Base-by-base conservation (phyloP, 2,113 vertebrate species). In the Coryphaenoides rupestris region DNA sequence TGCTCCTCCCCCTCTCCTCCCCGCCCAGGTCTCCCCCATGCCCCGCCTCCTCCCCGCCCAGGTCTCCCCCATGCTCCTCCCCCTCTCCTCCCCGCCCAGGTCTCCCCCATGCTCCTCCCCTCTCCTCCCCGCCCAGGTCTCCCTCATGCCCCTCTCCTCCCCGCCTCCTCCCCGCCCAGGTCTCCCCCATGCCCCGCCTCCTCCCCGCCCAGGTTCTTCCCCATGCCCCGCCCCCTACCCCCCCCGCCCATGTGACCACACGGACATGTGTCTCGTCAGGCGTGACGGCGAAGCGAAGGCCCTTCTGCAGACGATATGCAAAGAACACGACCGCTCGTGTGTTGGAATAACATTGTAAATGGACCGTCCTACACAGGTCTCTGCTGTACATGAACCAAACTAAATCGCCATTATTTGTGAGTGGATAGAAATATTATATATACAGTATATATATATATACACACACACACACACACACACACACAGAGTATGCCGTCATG, bases 261-360 rank as follows among this genome's bases (percentile, higher is more conserved):
- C n/a, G 33, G 52, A 70, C 47, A 21, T 58, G 58, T 75, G 60
- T 45, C 49, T 65, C 64, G 62, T 68, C 5, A 26, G 56, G 66
- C 64, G 60, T 68, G 62, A 7, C 21, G 54, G 68, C 65, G 56
- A 66, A 60, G 72, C 68, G 68, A 75, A 75, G 75, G 77, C 71
- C 84, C 72, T 86, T 85, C 78, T 61, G 71, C 69, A 69, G 66
- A 78, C 52, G 62, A 60, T 67, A 69, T 79, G 66, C 71, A 76
- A 87, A 80, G 76, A 73, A 74, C 69, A 75, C 54, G 26, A 40
- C 33, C n/a, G n/a, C n/a, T n/a, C n/a, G n/a, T 74, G 76, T 67
- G 70, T 69, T 55, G 61, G 66, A 58, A 4, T 62, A n/a, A 26
- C 22, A 62, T 61, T 23, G 74, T 40, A 58, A n/a, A n/a, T 55